Evolutionary conservation across 2,888 invertebrate species (phyloP).

Genomic region (Iphiclides podalirius): DNA sequence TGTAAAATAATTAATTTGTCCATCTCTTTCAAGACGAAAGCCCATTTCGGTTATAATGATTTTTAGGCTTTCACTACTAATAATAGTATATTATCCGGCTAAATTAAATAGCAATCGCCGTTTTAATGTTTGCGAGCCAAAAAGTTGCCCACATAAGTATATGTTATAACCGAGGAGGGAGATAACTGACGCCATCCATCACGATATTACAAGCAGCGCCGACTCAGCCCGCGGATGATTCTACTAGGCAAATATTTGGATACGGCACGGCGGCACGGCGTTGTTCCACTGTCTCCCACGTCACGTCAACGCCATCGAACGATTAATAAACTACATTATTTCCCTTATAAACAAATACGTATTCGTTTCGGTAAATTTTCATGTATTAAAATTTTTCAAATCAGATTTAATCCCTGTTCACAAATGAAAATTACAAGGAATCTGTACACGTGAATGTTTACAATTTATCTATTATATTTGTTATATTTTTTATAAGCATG

Average conservation of each 20-base stretch:
- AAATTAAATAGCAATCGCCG: constrained; percentile 9
- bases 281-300: constrained; percentile 34
- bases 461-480: no score
- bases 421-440: no score
- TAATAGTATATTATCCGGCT: background rate
- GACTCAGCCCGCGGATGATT: constrained; percentile 62
- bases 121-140: constrained; percentile 12
- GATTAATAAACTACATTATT: background rate
- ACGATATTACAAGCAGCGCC: constrained; percentile 57
- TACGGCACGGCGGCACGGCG: constrained; percentile 42
- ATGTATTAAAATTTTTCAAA: no score
- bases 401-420: no score
- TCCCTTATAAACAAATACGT: no score
- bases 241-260: constrained; percentile 68
- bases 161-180: constrained; percentile 29
- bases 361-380: no score
- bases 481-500: no score
- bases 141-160: constrained; percentile 23
- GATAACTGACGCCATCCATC: constrained; percentile 58
- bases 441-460: no score
- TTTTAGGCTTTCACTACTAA: no score
- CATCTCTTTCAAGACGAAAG: no score
- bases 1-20: no score
- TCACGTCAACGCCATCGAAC: constrained; percentile 18
- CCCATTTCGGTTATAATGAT: no score